A percentile compares a stretch with the other conserved stretches of the same genome.
Conservation (phyloP, 2,888 invertebrate genomes). For the Meganola albula region DNA sequence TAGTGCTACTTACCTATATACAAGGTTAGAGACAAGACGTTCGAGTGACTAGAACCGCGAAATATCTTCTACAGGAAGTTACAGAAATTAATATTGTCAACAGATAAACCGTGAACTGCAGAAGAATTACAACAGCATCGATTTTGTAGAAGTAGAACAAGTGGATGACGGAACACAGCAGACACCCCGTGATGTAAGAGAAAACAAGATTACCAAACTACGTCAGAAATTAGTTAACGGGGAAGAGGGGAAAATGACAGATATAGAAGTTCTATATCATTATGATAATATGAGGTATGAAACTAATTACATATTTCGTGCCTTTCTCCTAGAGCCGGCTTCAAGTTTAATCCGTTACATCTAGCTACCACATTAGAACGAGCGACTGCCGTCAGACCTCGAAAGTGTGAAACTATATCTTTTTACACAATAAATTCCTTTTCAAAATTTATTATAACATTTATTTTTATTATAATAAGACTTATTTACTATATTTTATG, state of each 20-base stretch:
- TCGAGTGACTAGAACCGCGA: too few species aligned
- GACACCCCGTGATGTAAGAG: conserved; percentile 80
- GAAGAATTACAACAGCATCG: conserved; percentile 97
- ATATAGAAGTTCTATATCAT: conserved; percentile 86
- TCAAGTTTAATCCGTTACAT: too few species aligned
- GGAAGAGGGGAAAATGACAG: conserved; percentile 79
- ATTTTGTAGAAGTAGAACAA: conserved; percentile 96
- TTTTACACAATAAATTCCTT: too few species aligned
- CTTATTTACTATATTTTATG: too few species aligned
- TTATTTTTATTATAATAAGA: too few species aligned
- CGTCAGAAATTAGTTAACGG: conserved; percentile 86
- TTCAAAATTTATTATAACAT: too few species aligned
- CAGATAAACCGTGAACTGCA: conserved; percentile 83
- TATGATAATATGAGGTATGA: conserved; percentile 87
- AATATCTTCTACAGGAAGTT: neutral
- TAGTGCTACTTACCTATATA: too few species aligned
- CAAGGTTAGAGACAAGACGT: too few species aligned
- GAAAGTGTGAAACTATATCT: too few species aligned
- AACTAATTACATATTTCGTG: neutral
- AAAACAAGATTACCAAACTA: conserved; percentile 72
- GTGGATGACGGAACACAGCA: conserved; percentile 83
- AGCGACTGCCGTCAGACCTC: too few species aligned
- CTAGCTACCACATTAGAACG: too few species aligned
- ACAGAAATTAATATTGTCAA: conserved; percentile 11
- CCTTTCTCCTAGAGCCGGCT: too few species aligned